Evolutionary conservation across 2,113 vertebrate genomes (phyloP), one percentile per base, ranked within the genome.

Genomic region (Corythornis cristatus): DNA sequence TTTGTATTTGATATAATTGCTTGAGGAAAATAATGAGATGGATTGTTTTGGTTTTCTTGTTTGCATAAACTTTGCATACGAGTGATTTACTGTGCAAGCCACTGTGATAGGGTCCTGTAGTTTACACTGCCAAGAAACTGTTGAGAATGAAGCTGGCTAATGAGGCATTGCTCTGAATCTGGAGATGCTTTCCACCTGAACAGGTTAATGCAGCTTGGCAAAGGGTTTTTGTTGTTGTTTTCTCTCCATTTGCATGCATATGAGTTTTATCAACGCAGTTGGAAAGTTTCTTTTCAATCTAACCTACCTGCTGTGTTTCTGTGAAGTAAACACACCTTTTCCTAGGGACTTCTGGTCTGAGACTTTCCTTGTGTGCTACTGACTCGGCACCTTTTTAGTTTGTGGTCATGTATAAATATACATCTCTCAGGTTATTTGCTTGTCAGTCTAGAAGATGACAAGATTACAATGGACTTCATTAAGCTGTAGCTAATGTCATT

Each of bases 41-140:
- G 22, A 72, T 96, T 96, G 92, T 95, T 97, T 96, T 90, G 90
- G 89, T 90, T 61, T 96, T 93, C 70, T 95, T 93, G 45, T 96
- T 89, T 97, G 95, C 86, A 71, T 93, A 65, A 93, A 75, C 70
- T 96, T 96, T 83, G 61, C 71, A 73, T 83, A 40, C 42, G 89
- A 73, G 53, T 28, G 71, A 70, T 95, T 94, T 85, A 53, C 62
- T 94, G 89, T 86, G 57, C 80, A 40, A 83, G 60, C 43, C 33
- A 6, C 81, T 78, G 22, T 37, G 85, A 46, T 35, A 81, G 75
- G 57, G 68, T 75, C 42, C 19, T 89, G 54, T 21, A 50, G 46
- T 64, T 92, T 67, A 50, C 65, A n/a, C 48, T 33, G 66, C 67
- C 60, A 91, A 89, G 83, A 86, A 86, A 66, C 31, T 28, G 20